Evolutionary conservation across 2,113 vertebrate species (phyloP), one percentile per base, ranked within the genome.

Genomic region (Capreolus pygargus): DNA sequence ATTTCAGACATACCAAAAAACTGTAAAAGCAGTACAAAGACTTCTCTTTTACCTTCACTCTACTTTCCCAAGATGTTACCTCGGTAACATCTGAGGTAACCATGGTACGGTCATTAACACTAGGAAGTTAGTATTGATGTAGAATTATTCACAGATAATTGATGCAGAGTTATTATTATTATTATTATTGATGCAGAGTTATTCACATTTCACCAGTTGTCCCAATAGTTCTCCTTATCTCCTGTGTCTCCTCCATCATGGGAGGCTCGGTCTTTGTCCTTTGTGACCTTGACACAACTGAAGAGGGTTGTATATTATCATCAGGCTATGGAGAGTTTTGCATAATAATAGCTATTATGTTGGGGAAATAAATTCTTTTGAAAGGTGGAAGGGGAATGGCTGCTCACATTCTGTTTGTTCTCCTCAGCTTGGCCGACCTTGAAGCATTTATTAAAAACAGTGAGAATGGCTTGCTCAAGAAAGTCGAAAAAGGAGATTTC

Each of bases 371-470:
- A 11, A 58, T 11, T 21, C 58, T 87, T 57, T 86, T 13, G 8
- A 90, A 39, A 16, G 54, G 28, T 43, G 1, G 30, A 30, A 67
- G 11, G 14, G 61, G 17, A 67, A 28, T 60, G 57, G 7, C 4
- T 57, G 54, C 57, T 96, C 33, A 21, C 30, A 3, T 84, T 91
- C 39, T 95, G 5, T 96, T 95, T 96, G 54, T 94, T 86, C 81
- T 97, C 1, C 19, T 11, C 91, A 99, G 99, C 98, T 98, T 99
- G 98, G 98, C 99, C 12, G 99, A 99, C 83, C 99, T 99, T 67
- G 99, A 99, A 0, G 91, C 86, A 11, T 99, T 99, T 79, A 99
- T 99, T 98, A 98, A 89, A 78, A 96, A 95, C 16, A 95, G 99
- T 0, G 98, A 99, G 76, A 90, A 10, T 13, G 99, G 99, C 6